These are phyloP conservation scores for Scaptomyza cyrtandrae DNA, from an alignment of 2,888 invertebrate genomes.

Conservation along the genomic window DNA sequence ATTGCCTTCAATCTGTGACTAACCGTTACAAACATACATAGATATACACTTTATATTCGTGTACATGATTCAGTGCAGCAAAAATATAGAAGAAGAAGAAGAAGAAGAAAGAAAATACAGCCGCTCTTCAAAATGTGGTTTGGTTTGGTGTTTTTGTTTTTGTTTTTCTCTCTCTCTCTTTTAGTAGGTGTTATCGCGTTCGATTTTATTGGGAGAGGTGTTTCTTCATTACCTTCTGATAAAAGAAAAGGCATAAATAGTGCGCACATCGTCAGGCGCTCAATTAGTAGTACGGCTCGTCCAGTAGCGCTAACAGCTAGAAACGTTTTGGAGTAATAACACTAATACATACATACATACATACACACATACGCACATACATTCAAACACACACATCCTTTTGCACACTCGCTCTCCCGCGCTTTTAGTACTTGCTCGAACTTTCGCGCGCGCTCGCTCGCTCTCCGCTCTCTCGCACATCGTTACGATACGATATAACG, in stretches of 20 bases:
- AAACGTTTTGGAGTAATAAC: conserved; percentile 13
- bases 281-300: conserved; percentile 59
- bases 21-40: conserved; percentile 10
- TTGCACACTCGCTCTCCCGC: not conserved
- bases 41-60: not conserved
- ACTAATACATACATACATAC: not conserved
- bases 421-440: not conserved
- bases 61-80: conserved; percentile 34
- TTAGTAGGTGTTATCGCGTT: conserved; percentile 39
- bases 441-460: not conserved
- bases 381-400: not conserved
- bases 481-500: conserved; percentile 31
- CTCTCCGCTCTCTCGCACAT: not conserved
- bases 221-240: conserved; percentile 35
- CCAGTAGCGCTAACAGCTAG: conserved; percentile 46
- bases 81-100: not conserved
- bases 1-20: conserved; percentile 24
- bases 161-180: not conserved
- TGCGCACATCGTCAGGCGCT: conserved; percentile 39
- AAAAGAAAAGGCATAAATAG: conserved; percentile 69
- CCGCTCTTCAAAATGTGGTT: conserved; percentile 52
- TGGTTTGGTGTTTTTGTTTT: conserved; percentile 1
- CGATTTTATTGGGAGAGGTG: conserved; percentile 32
- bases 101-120: conserved; percentile 27
- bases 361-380: not conserved